Percentiles rank a stretch among this genome's conserved stretches.
These are phyloP conservation scores for Novumbra hubbsi DNA, from an alignment of 2,797 vertebrate species.

Conservation along the genomic window DNA sequence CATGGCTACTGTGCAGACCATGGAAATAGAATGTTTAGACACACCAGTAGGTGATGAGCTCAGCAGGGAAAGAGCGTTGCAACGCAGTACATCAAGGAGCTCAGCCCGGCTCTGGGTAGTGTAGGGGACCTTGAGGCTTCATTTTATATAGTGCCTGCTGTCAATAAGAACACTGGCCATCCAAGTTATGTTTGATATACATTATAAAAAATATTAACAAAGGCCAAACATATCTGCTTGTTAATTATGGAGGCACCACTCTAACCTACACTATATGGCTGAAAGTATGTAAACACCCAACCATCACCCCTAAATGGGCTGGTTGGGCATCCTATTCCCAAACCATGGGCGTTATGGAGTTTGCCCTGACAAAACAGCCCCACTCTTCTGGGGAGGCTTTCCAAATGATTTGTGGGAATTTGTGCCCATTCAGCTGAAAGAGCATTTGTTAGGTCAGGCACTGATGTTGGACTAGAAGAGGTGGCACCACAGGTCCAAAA, in stretches of 20 bases:
- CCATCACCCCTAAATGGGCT: too few relatives aligned
- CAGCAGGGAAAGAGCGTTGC: slow-evolving; percentile 26
- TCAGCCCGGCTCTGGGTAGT: not conserved
- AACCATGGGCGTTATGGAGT: too few relatives aligned
- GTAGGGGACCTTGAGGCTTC: not conserved
- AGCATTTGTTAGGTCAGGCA: too few relatives aligned
- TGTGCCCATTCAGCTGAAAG: too few relatives aligned
- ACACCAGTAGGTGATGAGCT: slow-evolving; percentile 40
- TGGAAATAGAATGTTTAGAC: slow-evolving; percentile 7
- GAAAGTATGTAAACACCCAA: too few relatives aligned
- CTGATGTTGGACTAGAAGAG: too few relatives aligned
- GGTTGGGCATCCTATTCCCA: too few relatives aligned
- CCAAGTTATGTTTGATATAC: not conserved
- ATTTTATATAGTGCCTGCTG: not conserved
- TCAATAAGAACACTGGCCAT: too few relatives aligned
- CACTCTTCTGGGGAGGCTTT: too few relatives aligned
- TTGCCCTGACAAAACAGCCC: too few relatives aligned
- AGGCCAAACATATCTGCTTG: slow-evolving; percentile 1
- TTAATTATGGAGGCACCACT: slow-evolving; percentile 37
- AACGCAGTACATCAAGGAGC: slow-evolving; percentile 10
- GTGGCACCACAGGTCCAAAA: too few relatives aligned
- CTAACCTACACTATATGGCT: slow-evolving; percentile 11
- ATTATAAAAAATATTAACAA: slow-evolving; percentile 19
- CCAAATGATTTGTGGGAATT: too few relatives aligned
- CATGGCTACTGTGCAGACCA: slow-evolving; percentile 11